These are phyloP conservation scores for Cynoglossus semilaevis DNA, from an alignment of 2,113 vertebrate genomes.

Conservation along the genomic window DNA sequence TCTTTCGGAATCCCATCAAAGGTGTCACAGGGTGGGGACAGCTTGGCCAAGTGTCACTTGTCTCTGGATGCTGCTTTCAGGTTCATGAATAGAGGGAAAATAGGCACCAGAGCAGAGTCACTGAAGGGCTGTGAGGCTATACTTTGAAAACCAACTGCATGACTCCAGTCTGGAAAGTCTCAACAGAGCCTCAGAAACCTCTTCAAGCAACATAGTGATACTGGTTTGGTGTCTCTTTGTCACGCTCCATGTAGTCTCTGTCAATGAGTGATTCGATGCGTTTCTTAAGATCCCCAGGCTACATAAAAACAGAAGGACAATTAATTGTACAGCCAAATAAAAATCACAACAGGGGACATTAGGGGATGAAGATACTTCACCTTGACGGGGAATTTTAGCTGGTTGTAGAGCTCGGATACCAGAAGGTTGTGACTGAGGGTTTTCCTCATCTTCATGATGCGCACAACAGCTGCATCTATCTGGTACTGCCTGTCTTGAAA, in stretches of 20 bases:
- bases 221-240: conserved; percentile 95
- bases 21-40: conserved; percentile 35
- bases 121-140: conserved; percentile 54
- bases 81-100: conserved; percentile 36
- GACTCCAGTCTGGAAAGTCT: conserved; percentile 49
- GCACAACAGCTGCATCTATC: conserved; percentile 91
- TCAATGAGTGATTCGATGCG: conserved; percentile 97
- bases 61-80: conserved; percentile 44
- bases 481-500: conserved; percentile 94
- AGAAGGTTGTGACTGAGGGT: conserved; percentile 89
- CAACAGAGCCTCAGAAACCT: conserved; percentile 27
- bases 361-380: conserved; percentile 53
- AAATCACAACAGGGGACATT: not conserved
- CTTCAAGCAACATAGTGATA: conserved; percentile 96
- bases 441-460: conserved; percentile 97
- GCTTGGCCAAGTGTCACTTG: conserved; percentile 40
- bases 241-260: conserved; percentile 97
- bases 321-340: not conserved
- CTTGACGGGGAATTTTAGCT: conserved; percentile 96
- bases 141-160: conserved; percentile 40
- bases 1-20: conserved; percentile 33
- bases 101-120: conserved; percentile 54
- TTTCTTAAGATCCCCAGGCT: conserved; percentile 97
- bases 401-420: conserved; percentile 92
- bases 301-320: conserved; percentile 11